Evolutionary conservation across 1,140 invertebrate genomes (phyloP).

Genomic region (Hylaeus volcanicus): DNA sequence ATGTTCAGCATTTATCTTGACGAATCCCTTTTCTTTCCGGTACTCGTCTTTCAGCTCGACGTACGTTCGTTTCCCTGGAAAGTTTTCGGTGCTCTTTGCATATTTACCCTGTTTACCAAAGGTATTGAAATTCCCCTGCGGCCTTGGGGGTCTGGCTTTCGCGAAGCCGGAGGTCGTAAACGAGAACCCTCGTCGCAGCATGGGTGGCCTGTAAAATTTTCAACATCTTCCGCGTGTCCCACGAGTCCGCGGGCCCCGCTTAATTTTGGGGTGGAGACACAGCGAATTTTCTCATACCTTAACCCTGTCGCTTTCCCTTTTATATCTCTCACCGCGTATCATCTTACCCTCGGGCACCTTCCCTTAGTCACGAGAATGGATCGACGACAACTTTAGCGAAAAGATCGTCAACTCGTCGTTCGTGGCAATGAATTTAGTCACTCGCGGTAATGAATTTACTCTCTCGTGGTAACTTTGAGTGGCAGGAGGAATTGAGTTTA

Average conservation of each 20-base stretch:
- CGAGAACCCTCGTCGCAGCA: background rate
- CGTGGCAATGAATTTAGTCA: no score
- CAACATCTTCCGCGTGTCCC: background rate
- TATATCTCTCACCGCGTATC: background rate
- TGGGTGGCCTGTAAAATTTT: slow-evolving; percentile 27
- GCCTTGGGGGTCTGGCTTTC: background rate
- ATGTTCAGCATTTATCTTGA: no score
- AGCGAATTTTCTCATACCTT: background rate
- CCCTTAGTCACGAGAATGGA: no score
- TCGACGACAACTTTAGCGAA: background rate
- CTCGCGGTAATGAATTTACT: no score
- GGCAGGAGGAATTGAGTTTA: no score
- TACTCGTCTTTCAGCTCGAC: no score
- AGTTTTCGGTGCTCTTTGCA: no score
- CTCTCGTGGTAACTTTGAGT: no score
- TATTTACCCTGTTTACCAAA: background rate
- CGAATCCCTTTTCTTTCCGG: no score
- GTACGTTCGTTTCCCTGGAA: no score
- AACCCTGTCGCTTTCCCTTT: background rate
- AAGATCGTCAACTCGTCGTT: no score
- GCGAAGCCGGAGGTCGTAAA: slow-evolving; percentile 1
- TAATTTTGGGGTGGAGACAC: slow-evolving; percentile 9
- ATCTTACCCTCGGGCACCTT: no score
- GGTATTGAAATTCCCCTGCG: background rate
- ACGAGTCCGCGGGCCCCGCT: background rate